phyloP scores from a whole-genome alignment of 2,888 invertebrate genomes.

The Patella caerulea region DNA sequence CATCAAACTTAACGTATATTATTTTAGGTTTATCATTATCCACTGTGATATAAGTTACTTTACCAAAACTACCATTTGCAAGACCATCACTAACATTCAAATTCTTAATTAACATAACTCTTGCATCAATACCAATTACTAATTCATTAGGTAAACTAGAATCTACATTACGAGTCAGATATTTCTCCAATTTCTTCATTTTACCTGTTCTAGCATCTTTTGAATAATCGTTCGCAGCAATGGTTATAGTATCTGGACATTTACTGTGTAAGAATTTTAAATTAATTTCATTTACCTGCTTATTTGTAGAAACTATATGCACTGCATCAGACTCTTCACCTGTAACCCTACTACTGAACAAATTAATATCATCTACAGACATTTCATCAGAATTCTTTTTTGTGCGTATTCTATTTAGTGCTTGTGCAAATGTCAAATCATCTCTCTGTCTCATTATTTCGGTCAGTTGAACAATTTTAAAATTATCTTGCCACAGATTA shows the following conservation, averaged over 20 bases:
- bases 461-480: constrained; percentile 26
- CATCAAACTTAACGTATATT: constrained; percentile 19
- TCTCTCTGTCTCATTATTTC: constrained; percentile 31
- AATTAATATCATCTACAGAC: background rate
- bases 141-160: constrained; percentile 14
- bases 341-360: constrained; percentile 20
- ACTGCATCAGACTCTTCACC: constrained; percentile 23
- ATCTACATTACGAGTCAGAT: background rate
- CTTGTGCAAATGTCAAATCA: constrained; percentile 23
- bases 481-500: constrained; percentile 30
- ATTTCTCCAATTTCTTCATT: background rate
- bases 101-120: constrained; percentile 12
- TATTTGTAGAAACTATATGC: constrained; percentile 32
- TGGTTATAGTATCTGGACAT: constrained; percentile 14
- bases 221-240: constrained; percentile 27
- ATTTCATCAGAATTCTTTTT: constrained; percentile 20
- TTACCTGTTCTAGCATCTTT: constrained; percentile 27
- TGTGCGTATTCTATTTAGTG: constrained; percentile 27
- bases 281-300: constrained; percentile 27
- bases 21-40: background rate
- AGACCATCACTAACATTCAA: no score
- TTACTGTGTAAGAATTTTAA: constrained; percentile 12
- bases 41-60: constrained; percentile 7
- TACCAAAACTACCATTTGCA: constrained; percentile 26
- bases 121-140: constrained; percentile 13